phyloP scores from a whole-genome alignment of 2,113 vertebrate species.

The Pogona vitticeps region DNA sequence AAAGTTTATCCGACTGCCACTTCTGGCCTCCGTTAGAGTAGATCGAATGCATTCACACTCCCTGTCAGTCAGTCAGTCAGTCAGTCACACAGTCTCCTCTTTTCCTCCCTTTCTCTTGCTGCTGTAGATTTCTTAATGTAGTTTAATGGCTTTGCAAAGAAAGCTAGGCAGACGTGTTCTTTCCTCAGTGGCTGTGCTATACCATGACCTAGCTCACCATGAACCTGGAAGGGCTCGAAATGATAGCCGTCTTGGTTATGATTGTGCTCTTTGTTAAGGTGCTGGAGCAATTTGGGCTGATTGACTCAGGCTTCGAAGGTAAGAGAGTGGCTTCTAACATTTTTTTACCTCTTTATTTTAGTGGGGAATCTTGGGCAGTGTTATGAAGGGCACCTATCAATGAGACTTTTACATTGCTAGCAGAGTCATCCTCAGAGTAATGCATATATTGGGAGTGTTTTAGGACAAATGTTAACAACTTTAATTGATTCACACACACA shows the following conservation, averaged over 20 bases:
- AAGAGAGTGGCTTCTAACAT: conserved; percentile 78
- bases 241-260: conserved; percentile 95
- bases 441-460: not conserved
- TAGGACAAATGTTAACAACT: conserved; percentile 50
- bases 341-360: conserved; percentile 57
- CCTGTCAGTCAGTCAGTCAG: conserved; percentile 62
- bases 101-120: conserved; percentile 62
- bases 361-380: conserved; percentile 36
- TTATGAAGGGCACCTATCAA: conserved; percentile 44
- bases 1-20: conserved; percentile 64
- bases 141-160: conserved; percentile 82
- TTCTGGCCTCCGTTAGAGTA: conserved; percentile 62
- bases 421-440: not conserved
- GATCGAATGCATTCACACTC: conserved; percentile 55
- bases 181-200: conserved; percentile 74
- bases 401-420: not conserved
- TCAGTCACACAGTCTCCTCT: conserved; percentile 65
- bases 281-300: conserved; percentile 96
- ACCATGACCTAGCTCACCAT: conserved; percentile 88
- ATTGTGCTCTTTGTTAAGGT: conserved; percentile 97
- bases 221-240: conserved; percentile 98
- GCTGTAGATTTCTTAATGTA: conserved; percentile 77
- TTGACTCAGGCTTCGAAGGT: conserved; percentile 92
- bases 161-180: conserved; percentile 72
- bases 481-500: conserved; percentile 28